Evolutionary conservation across 92 coral and sea anemone species (phyloP).

Genomic region (Palythoa grandis): DNA sequence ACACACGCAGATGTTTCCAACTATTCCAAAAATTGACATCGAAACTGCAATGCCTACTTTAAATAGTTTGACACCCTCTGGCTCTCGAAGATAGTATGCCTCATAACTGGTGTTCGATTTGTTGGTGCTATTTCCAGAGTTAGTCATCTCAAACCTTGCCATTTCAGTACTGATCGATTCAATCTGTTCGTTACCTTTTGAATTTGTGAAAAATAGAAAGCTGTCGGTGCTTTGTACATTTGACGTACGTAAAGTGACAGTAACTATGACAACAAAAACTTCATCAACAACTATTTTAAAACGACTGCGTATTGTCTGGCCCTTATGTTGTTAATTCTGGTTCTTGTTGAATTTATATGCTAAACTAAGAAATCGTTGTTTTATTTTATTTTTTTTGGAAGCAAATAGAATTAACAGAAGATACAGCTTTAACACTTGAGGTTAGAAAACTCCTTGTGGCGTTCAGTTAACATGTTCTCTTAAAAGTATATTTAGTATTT

Average conservation of each 20-base stretch:
- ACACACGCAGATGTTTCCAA: slow-evolving; percentile 35
- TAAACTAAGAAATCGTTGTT: not conserved
- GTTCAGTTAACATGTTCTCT: no score
- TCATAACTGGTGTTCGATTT: not conserved
- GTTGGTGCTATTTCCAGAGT: slow-evolving; percentile 4
- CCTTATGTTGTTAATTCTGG: not conserved
- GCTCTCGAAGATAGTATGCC: slow-evolving; percentile 14
- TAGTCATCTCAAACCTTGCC: slow-evolving; percentile 1
- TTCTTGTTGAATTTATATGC: not conserved
- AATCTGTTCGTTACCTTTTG: not conserved
- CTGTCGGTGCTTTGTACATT: not conserved
- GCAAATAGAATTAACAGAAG: no score
- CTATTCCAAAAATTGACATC: slow-evolving; percentile 23
- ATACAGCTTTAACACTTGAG: no score
- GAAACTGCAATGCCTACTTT: not conserved
- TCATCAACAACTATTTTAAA: not conserved
- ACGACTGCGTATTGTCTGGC: not conserved
- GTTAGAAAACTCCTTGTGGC: no score
- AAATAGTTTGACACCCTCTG: slow-evolving; percentile 1
- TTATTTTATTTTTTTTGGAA: no score
- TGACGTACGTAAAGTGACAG: not conserved
- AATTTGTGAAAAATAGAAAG: not conserved
- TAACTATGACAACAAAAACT: not conserved
- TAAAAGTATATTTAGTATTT: no score
- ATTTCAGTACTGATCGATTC: not conserved